Evolutionary conservation across 2,113 vertebrate species (phyloP).

Genomic region (Podilymbus podiceps): DNA sequence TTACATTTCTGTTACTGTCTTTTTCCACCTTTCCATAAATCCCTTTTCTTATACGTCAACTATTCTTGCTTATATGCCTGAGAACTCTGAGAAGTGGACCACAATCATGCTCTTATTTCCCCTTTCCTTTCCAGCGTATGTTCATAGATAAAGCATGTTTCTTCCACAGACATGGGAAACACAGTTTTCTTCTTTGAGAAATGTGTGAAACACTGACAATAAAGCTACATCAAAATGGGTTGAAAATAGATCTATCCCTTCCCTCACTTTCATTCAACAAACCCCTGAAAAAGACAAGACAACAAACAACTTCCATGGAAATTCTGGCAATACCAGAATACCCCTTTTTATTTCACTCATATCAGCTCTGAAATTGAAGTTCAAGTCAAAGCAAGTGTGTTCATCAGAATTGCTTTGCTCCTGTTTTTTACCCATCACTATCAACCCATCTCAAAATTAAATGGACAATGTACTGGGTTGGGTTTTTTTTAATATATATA

Average conservation of each 20-base stretch:
- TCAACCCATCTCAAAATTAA: not conserved
- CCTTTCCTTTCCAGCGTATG: not conserved
- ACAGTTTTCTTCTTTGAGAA: not conserved
- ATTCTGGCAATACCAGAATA: not conserved
- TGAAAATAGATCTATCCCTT: not conserved
- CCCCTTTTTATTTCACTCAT: not conserved
- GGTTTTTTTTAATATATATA: no score
- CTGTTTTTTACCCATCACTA: not conserved
- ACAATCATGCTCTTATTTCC: not conserved
- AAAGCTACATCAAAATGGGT: not conserved
- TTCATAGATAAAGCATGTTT: not conserved
- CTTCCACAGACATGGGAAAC: not conserved
- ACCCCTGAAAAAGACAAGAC: not conserved
- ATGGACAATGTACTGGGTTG: not conserved
- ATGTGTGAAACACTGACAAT: not conserved
- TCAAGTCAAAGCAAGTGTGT: not conserved
- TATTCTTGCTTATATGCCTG: not conserved
- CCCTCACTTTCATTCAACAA: not conserved
- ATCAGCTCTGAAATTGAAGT: not conserved
- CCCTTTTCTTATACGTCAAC: not conserved
- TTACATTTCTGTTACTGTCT: not conserved
- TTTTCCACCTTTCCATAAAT: not conserved
- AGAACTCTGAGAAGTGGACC: not conserved
- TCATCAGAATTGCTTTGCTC: not conserved
- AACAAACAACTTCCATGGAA: not conserved